Base-by-base conservation (phyloP, 2,888 invertebrate genomes). In the Archips xylosteana region DNA sequence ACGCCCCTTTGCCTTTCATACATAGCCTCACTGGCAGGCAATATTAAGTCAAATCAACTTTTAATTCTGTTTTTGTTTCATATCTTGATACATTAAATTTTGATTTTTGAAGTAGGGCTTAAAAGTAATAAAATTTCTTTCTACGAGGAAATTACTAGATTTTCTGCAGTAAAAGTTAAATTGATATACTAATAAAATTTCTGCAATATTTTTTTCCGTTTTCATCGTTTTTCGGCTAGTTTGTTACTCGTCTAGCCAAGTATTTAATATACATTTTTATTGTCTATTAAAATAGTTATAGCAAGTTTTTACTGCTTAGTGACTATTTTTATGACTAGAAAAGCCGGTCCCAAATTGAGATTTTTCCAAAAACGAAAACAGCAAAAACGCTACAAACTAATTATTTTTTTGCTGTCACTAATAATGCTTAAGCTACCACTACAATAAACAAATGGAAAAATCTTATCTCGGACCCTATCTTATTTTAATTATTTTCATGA, bases 401-500 rank as follows among this genome's bases (percentile, higher is more conserved):
- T 6, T 54, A 15, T 54, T 1, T 45, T 45, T 9, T 45, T 45
- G 45, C 12, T 45, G 39, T 6, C 12, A 15, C n/a, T 42, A 64
- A 49, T 23, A 69, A 42, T 42, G 47, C 47, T 49, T 59, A 64
- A 47, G 39, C 47, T 59, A 64, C 47, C 51, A 10, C n/a, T 67
- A 57, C 47, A 45, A 15, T 23, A 62, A 47, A 59, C 12, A 60
- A 34, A 49, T 36, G 34, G 36, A 59, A 51, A 54, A 13, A 54
- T 51, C 49, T 39, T 51, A 51, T 69, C 36, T 60, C 69, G 42
- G 23, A 69, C 51, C 39, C 39, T 42, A 68, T 63, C 12, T 10
- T 45, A 45, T 45, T 51, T 51, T 15, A 15, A 15, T 32, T 57
- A 72, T 67, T 32, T 10, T 78, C 76, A 69, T 82, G 82, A 83